Percentiles rank a stretch among this genome's conserved stretches.
These are phyloP conservation scores for Lophochroa leadbeateri DNA, from an alignment of 2,113 vertebrate genomes.

Conservation along the genomic window DNA sequence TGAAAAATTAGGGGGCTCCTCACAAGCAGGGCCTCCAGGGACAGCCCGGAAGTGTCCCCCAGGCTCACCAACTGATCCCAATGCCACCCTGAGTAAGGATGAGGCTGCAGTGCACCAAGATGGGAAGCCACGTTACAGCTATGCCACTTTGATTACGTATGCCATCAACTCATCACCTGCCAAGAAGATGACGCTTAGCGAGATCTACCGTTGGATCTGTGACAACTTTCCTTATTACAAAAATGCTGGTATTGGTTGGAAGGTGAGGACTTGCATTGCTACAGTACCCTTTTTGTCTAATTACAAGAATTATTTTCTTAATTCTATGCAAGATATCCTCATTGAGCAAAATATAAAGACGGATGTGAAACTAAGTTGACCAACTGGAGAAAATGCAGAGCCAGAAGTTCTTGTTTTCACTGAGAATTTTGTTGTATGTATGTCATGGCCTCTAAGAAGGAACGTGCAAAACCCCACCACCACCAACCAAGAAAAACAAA, in stretches of 20 bases:
- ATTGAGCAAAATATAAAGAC: background rate
- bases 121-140: conserved; percentile 96
- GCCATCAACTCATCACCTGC: conserved; percentile 92
- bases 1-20: conserved; percentile 83
- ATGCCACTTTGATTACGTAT: conserved; percentile 94
- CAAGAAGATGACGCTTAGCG: conserved; percentile 93
- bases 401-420: background rate
- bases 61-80: conserved; percentile 78
- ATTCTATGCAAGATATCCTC: background rate
- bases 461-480: background rate
- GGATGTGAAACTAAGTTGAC: background rate
- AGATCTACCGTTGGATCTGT: conserved; percentile 99
- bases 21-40: conserved; percentile 81
- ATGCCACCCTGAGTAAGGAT: conserved; percentile 79
- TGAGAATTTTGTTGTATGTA: background rate
- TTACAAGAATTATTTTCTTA: background rate
- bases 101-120: conserved; percentile 83
- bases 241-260: conserved; percentile 94
- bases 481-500: background rate
- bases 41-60: conserved; percentile 80
- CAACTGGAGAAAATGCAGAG: background rate
- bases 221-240: conserved; percentile 94
- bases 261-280: conserved; percentile 74
- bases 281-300: background rate
- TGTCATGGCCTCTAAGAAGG: background rate